A percentile compares a stretch with the other conserved stretches of the same genome.
Conservation (phyloP, 64 coral and sea anemone species). For the Acropora tenuis region DNA sequence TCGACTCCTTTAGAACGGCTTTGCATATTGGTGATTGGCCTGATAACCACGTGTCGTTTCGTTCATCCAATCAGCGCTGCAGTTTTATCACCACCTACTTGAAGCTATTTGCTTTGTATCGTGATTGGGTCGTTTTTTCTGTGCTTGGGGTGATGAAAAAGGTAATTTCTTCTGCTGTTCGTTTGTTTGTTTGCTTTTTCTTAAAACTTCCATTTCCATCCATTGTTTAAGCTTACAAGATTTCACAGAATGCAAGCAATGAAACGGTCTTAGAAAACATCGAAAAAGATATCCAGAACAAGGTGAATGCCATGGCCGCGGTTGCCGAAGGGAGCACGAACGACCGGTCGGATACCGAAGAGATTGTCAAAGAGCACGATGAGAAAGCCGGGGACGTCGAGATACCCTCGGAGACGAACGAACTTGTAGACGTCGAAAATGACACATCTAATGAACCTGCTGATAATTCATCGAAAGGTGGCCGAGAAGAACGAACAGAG, state of each 20-base stretch:
- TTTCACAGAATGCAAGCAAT: conserved; percentile 9
- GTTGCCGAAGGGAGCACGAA: background rate
- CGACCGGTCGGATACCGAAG: background rate
- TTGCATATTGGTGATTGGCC: no score
- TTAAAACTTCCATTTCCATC: background rate
- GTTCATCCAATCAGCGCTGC: no score
- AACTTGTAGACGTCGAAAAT: background rate
- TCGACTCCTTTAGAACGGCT: no score
- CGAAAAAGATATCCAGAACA: conserved; percentile 64
- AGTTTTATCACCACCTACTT: no score
- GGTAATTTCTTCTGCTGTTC: background rate
- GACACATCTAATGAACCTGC: background rate
- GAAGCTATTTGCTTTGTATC: background rate
- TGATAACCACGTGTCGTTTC: no score
- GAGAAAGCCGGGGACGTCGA: background rate
- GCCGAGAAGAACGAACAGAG: background rate
- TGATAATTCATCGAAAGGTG: background rate
- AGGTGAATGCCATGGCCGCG: conserved; percentile 41
- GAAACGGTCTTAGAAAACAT: conserved; percentile 9
- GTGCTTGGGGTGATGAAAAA: no score
- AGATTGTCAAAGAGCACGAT: background rate
- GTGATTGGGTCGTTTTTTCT: background rate
- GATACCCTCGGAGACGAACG: background rate
- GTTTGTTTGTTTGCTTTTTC: background rate
- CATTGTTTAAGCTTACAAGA: conserved; percentile 31